Conservation (phyloP, 2,113 vertebrate genomes). For the Dendropsophus ebraccatus region DNA sequence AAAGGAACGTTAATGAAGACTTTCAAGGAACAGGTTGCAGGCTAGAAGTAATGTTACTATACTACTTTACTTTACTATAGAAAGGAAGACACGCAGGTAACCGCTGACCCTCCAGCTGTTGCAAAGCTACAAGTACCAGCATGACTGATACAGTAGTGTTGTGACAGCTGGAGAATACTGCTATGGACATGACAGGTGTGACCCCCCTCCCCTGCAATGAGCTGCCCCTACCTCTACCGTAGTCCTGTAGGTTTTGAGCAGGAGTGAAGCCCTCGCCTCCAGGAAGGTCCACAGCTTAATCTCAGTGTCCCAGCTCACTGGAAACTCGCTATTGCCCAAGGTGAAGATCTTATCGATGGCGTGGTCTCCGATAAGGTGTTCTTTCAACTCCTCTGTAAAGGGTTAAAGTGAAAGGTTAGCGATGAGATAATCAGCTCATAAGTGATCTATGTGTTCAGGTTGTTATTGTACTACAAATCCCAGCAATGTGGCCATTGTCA, state of each 20-base stretch:
- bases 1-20: too few relatives aligned
- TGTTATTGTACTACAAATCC: too few relatives aligned
- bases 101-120: too few relatives aligned
- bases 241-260: slow-evolving; percentile 95
- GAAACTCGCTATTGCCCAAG: slow-evolving; percentile 91
- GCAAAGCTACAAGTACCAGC: too few relatives aligned
- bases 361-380: slow-evolving; percentile 87
- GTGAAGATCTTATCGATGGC: slow-evolving; percentile 95
- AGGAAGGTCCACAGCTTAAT: slow-evolving; percentile 97
- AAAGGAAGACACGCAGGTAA: too few relatives aligned
- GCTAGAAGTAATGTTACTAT: too few relatives aligned
- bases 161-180: too few relatives aligned
- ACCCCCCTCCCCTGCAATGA: not conserved
- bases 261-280: slow-evolving; percentile 90
- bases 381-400: slow-evolving; percentile 89
- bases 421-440: not conserved
- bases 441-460: not conserved
- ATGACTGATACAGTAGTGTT: too few relatives aligned
- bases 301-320: slow-evolving; percentile 97
- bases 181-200: too few relatives aligned
- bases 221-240: slow-evolving; percentile 84
- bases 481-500: too few relatives aligned
- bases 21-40: too few relatives aligned
- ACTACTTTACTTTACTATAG: too few relatives aligned
- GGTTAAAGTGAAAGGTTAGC: not conserved